Evolutionary conservation across 2,113 vertebrate genomes (phyloP), one percentile per base, ranked within the genome.

Genomic region (Myiozetetes cayanensis): DNA sequence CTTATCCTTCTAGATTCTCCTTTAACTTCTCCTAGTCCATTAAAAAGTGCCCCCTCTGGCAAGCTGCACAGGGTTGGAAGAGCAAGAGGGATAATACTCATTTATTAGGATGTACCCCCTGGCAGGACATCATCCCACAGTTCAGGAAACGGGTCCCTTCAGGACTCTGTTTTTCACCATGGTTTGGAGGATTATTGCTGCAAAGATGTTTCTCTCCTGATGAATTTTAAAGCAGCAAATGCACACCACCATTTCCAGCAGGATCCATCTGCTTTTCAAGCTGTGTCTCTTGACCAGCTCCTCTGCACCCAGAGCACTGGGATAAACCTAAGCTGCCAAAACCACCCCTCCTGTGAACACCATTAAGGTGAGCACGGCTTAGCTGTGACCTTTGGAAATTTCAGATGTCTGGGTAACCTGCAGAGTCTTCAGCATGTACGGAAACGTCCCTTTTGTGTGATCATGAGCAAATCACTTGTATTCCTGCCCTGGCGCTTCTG

Each of bases 11-110:
- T 94, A 83, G 83, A 84, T 96, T 96, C 73, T 78, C 73, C 80
- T 90, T 90, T 93, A 90, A 84, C 80, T 94, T 96, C 88, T 89
- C 77, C 84, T 72, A 89, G 87, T 91, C 93, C 88, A 95, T 94
- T 93, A 96, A 97, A 94, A 96, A 96, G 90, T 87, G 61, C 52
- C 76, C 96, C 90, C 95, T 96, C 90, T 75, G 94, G 90, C 93
- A 96, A 87, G 70, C 93, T 50, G 80, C 80, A 89, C 0, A 89
- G 90, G 71, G 90, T 74, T 81, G 59, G 52, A 22, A 65, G 67
- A 92, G 93, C 83, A 90, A 70, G 70, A 94, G 71, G 76, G 83
- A 92, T 90, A 94, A 86, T 28, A 13, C 65, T 72, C 74, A 46
- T 95, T 93, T 96, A 78, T 86, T 68, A 90, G 88, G 86, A 72